Base-by-base conservation (phyloP, 2,797 vertebrate species). In the Hydrophis major region DNA sequence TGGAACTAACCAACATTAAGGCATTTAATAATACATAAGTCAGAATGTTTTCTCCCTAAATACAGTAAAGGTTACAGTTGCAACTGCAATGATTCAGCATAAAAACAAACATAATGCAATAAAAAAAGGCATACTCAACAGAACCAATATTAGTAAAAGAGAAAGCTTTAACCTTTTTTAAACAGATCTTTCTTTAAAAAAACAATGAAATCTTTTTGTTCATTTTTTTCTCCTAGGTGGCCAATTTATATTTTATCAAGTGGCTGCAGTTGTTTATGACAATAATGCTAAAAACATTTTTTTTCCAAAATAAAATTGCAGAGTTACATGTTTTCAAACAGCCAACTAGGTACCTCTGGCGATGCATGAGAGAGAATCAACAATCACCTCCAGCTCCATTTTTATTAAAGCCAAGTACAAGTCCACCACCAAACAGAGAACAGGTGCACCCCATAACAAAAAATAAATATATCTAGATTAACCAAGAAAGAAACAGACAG, bases 41-140 rank as follows among this genome's bases (percentile, higher is more conserved):
- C 16, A 86, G 16, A 32, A 87, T 25, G 13, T 69, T 57, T 90
- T 42, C 47, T 1, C 1, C 27, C 22, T 42, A 60, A 56, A 61
- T 92, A 89, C 50, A 89, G 37, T 59, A 92, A 92, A 59, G 32
- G 63, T 88, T 50, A 87, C 0, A 28, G 4, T 14, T 93, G 83
- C 28, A 11, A 37, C 60, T 87, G 88, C 92, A 91, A 86, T 28
- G 5, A 0, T 69, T 93, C 92, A 63, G 6, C 89, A 20, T 60
- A 91, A 93, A 96, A 95, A 86, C n/a, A 83, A 32, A 18, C 66
- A 32, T 10, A 28, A 8, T 20, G n/a, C 53, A 92, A 22, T 91
- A 88, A 95, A 12, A 12, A 50, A 28, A 93, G 88, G n/a, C 27
- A 3, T 78, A 10, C 91, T 88, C 20, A 95, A 90, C 22, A n/a